Conservation (phyloP, 2,888 invertebrate species). For the Cenopis cana region DNA sequence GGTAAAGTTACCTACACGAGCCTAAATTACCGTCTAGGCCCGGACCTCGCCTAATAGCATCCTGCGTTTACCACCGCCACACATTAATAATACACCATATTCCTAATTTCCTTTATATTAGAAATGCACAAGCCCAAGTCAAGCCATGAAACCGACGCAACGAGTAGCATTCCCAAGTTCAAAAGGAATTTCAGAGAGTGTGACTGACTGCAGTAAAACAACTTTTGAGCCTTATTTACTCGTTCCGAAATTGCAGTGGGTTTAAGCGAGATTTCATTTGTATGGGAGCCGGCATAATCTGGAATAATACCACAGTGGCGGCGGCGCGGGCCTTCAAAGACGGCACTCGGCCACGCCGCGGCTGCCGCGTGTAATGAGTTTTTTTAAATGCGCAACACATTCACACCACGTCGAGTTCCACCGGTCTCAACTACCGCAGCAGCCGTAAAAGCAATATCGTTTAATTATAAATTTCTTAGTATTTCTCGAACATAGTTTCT, state of each 20-base stretch:
- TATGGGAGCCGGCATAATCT: conserved; percentile 83
- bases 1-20: conserved; percentile 56
- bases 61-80: conserved; percentile 34
- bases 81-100: conserved; percentile 12
- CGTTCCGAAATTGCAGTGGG: conserved; percentile 83
- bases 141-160: conserved; percentile 45
- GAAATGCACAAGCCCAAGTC: conserved; percentile 9
- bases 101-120: conserved; percentile 17
- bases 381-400: conserved; percentile 82
- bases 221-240: conserved; percentile 81
- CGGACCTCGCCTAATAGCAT: conserved; percentile 25
- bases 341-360: conserved; percentile 80
- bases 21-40: conserved; percentile 47
- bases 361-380: conserved; percentile 83
- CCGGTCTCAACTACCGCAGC: conserved; percentile 68
- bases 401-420: conserved; percentile 71
- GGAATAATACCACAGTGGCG: conserved; percentile 82
- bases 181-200: conserved; percentile 74
- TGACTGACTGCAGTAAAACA: conserved; percentile 74
- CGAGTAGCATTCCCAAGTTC: conserved; percentile 55
- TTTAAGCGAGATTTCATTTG: conserved; percentile 85
- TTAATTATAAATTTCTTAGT: conserved; percentile 43
- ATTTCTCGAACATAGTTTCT: conserved; percentile 17
- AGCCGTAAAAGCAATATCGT: conserved; percentile 50
- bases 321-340: conserved; percentile 82